Evolutionary conservation across 2,113 vertebrate genomes (phyloP).

Genomic region (Lagopus leucura): DNA sequence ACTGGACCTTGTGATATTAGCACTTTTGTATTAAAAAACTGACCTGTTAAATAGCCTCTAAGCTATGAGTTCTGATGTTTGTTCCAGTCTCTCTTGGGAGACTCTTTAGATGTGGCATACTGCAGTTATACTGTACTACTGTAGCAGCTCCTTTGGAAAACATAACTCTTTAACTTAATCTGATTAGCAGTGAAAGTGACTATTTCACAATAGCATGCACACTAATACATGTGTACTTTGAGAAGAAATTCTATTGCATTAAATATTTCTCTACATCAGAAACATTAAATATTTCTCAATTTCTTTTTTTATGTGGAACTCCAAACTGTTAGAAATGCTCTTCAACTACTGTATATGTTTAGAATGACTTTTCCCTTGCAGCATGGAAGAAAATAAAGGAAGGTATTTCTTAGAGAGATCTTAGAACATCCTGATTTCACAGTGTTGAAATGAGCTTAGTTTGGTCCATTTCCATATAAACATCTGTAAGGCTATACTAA

Average conservation of each 20-base stretch:
- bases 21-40: constrained; percentile 38
- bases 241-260: constrained; percentile 59
- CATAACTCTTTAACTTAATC: constrained; percentile 36
- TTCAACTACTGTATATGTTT: neutral
- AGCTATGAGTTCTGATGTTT: constrained; percentile 49
- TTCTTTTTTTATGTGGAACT: constrained; percentile 52
- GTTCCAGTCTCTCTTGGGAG: constrained; percentile 50
- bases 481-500: neutral
- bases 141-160: constrained; percentile 48
- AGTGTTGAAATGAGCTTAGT: neutral
- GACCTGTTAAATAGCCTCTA: constrained; percentile 23
- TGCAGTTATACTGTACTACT: neutral
- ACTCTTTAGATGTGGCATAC: constrained; percentile 32
- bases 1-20: constrained; percentile 1
- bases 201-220: constrained; percentile 52
- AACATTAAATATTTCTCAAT: constrained; percentile 52
- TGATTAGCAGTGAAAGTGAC: constrained; percentile 16
- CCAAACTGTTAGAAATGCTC: neutral
- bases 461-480: neutral
- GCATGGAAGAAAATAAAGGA: constrained; percentile 21
- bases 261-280: constrained; percentile 64
- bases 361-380: constrained; percentile 24
- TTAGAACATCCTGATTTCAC: neutral
- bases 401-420: constrained; percentile 12
- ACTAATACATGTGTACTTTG: constrained; percentile 29